Evolutionary conservation across 2,113 vertebrate species (phyloP), one percentile per base, ranked within the genome.

Genomic region (Helogale parvula): DNA sequence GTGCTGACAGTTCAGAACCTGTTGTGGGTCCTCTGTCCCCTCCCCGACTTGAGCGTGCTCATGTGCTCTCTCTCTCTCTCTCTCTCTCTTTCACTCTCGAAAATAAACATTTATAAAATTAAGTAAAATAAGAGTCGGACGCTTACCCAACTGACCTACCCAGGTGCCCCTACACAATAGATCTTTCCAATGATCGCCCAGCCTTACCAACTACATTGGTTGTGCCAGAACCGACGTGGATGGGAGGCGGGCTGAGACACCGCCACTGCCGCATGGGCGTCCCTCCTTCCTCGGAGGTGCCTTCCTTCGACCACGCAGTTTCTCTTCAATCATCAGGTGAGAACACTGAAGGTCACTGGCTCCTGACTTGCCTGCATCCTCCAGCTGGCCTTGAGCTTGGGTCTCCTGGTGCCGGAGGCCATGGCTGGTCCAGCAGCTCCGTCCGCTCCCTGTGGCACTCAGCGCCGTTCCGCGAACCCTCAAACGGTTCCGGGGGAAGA

Each of bases 361-460:
- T 13, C 35, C 41, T 47, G 88, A 27, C 19, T 25, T 33, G 8
- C 31, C 60, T 2, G 4, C 23, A 27, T 63, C 65, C 14, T 1
- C 72, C 71, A 3, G 63, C 65, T 5, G 83, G 47, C 38, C 86
- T 90, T 33, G 86, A 81, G 63, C 57, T 68, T 2, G 0, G 4
- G 17, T 29, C 72, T 77, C 81, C 72, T 23, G 38, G 15, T 11
- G n/a, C 21, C 79, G 10, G 0, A 71, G 0, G 35, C 52, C 10
- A 1, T 54, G 0, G 1, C 35, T 54, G 45, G 29, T 15, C n/a
- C 3, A 7, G 11, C 27, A 25, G 47, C 65, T 35, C 54, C 0
- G 0, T 16, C 19, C 31, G 29, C 27, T 7, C 33, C 90, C 9
- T 0, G 6, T 0, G 4, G 35, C 9, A 3, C 14, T 11, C 35